phyloP scores from a whole-genome alignment of 2,888 invertebrate genomes.

The Andrena praecox region DNA sequence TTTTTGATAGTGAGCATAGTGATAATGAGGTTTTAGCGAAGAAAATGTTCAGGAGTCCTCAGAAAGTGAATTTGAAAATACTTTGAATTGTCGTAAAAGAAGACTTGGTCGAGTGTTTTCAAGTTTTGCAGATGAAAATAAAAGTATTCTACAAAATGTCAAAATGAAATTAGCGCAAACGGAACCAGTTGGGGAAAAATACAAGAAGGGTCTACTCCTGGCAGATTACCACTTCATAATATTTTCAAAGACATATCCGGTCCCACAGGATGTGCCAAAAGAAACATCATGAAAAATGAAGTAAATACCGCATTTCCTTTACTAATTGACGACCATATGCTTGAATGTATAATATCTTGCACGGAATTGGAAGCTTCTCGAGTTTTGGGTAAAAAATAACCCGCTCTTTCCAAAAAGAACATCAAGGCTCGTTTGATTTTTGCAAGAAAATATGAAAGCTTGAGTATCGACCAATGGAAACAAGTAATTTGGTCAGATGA shows the following conservation, averaged over 20 bases:
- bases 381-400: no score
- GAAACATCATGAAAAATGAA: no score
- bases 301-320: no score
- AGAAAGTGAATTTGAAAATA: slow-evolving; percentile 23
- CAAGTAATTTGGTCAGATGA: slow-evolving; percentile 53
- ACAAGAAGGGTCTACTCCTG: slow-evolving; percentile 39
- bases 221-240: slow-evolving; percentile 23
- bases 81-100: slow-evolving; percentile 1
- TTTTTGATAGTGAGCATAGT: slow-evolving; percentile 54
- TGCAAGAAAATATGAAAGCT: slow-evolving; percentile 51
- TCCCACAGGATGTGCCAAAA: no score
- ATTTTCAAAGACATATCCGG: no score
- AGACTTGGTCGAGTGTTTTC: slow-evolving; percentile 6
- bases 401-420: no score
- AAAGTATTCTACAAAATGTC: slow-evolving; percentile 54
- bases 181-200: slow-evolving; percentile 43
- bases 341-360: no score
- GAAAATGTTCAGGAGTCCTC: slow-evolving; percentile 12
- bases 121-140: slow-evolving; percentile 53
- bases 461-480: slow-evolving; percentile 56
- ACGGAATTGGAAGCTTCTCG: no score
- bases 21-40: slow-evolving; percentile 29
- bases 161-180: slow-evolving; percentile 63
- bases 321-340: no score
- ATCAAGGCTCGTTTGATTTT: slow-evolving; percentile 43